These are phyloP conservation scores for Oeneis ivallda DNA, from an alignment of 2,888 invertebrate species.

Conservation along the genomic window DNA sequence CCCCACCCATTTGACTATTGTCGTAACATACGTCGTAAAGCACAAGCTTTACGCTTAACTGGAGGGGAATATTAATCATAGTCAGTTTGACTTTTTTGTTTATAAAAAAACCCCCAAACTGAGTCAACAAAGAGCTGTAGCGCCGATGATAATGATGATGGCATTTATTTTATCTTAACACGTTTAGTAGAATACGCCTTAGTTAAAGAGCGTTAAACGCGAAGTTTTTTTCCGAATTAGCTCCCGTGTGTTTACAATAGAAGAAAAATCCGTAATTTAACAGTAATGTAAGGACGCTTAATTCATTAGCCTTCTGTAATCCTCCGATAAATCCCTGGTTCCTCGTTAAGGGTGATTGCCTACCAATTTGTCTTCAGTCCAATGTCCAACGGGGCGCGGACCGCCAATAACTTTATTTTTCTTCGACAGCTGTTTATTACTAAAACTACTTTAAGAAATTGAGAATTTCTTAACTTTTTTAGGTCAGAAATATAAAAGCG, in stretches of 20 bases:
- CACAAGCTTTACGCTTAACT: no score
- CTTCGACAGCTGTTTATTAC: slow-evolving; percentile 35
- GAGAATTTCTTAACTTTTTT: slow-evolving; percentile 7
- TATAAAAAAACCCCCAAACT: no score
- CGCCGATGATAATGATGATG: no score
- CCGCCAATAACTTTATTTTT: slow-evolving; percentile 29
- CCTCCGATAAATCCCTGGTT: slow-evolving; percentile 40
- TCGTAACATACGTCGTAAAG: no score
- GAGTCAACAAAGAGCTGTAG: no score
- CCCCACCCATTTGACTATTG: no score
- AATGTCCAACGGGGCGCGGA: slow-evolving; percentile 35
- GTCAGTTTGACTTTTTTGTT: no score
- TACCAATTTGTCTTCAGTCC: slow-evolving; percentile 41
- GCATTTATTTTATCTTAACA: no score
- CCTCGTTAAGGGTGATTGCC: slow-evolving; percentile 42
- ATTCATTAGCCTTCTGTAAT: slow-evolving; percentile 42
- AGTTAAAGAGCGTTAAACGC: not conserved
- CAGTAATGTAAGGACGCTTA: slow-evolving; percentile 37
- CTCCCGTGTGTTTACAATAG: slow-evolving; percentile 1
- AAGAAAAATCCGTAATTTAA: slow-evolving; percentile 28
- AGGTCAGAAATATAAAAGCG: slow-evolving; percentile 6
- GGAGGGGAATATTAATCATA: no score
- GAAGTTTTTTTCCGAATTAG: not conserved
- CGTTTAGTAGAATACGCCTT: no score
- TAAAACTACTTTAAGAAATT: slow-evolving; percentile 22